Conservation (phyloP, 2,888 invertebrate genomes). For the Polyommatus icarus region DNA sequence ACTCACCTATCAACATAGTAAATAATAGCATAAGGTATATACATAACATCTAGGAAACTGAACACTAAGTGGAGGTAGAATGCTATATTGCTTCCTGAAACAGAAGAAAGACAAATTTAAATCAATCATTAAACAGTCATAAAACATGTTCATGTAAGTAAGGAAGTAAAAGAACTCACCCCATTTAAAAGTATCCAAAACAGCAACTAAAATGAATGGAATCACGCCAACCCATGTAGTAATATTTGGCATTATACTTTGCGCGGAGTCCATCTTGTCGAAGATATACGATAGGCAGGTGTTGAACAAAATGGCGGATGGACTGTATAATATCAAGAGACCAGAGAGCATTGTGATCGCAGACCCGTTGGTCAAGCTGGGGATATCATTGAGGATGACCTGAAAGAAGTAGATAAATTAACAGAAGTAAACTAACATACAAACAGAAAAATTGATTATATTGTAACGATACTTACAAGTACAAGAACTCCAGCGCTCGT, state of each 20-base stretch:
- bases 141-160: no score
- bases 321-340: conserved; percentile 85
- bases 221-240: conserved; percentile 87
- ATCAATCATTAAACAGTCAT: no score
- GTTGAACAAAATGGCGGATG: conserved; percentile 87
- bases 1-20: conserved; percentile 86
- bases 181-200: conserved; percentile 86
- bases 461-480: conserved; percentile 56
- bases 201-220: conserved; percentile 86
- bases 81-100: conserved; percentile 83
- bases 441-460: background rate
- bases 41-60: conserved; percentile 88
- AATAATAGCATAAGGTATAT: conserved; percentile 90
- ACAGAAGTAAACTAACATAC: background rate
- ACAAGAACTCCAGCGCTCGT: conserved; percentile 83
- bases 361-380: conserved; percentile 84
- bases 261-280: conserved; percentile 90
- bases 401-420: conserved; percentile 46
- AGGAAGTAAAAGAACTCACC: conserved; percentile 60
- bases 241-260: conserved; percentile 88
- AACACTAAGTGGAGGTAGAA: conserved; percentile 86
- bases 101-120: conserved; percentile 13
- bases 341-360: conserved; percentile 85
- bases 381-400: conserved; percentile 85
- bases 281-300: conserved; percentile 90